Evolutionary conservation across 2,113 vertebrate species (phyloP), one percentile per base, ranked within the genome.

Genomic region (Calonectris borealis): DNA sequence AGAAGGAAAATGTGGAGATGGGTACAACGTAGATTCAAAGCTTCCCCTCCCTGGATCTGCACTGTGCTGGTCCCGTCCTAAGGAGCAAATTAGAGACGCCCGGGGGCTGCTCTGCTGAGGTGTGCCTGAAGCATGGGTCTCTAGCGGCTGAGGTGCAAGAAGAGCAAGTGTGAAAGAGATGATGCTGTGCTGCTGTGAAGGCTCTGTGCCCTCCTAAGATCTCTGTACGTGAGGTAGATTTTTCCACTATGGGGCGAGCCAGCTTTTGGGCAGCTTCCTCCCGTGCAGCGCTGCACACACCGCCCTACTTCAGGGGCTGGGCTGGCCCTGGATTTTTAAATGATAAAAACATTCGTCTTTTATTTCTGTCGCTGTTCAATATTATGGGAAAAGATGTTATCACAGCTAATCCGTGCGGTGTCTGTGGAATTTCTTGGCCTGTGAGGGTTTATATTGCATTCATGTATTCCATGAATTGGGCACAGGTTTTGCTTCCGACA

Each of bases 401-500:
- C 93, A 75, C 96, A 97, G 90, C 80, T 97, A 97, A 97, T 98
- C 96, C 83, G 0, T 93, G 96, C 1, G 95, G 96, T 96, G 89
- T 95, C 86, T 68, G 94, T 93, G 96, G 97, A 97, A 97, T 97
- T 95, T 84, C 91, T 97, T 96, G 96, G 97, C 94, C 86, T 90
- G 65, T 6, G 93, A 88, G 61, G 75, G 76, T 96, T 97, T 94
- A 83, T 95, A 44, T 65, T 97, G 94, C 96, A 96, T 96, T 97
- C 94, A 85, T 96, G 93, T 94, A 82, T 96, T 97, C 97, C 96
- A 93, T 82, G 95, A 97, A 94, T 48, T 82, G 94, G 96, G 90
- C 95, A 85, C 84, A 96, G 90, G 85, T 87, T 93, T 85, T 93
- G 96, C 95, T 93, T 96, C 93, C 5, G 49, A 93, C 68, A 57